Conservation (phyloP, 2,797 vertebrate genomes). For the Parauchenoglanis ngamensis region DNA sequence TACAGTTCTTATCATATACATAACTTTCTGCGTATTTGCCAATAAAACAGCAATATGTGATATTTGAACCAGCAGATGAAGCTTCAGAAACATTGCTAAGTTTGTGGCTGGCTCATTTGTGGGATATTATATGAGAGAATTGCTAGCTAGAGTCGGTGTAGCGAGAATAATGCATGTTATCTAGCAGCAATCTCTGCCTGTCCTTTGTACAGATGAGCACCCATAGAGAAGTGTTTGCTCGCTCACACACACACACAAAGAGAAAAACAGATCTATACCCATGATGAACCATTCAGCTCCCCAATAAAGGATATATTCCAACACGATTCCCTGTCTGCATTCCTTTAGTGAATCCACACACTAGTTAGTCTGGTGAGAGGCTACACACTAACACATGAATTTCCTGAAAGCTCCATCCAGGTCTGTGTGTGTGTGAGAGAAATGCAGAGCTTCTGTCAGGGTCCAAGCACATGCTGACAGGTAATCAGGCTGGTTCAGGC, state of each 20-base stretch:
- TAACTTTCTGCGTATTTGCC: constrained; percentile 21
- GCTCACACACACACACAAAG: neutral
- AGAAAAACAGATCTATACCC: constrained; percentile 23
- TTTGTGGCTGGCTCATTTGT: constrained; percentile 52
- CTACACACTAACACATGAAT: constrained; percentile 29
- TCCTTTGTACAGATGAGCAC: constrained; percentile 50
- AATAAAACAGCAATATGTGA: constrained; percentile 29
- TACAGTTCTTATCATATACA: neutral
- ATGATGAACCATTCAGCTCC: constrained; percentile 49
- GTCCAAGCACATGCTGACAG: constrained; percentile 74
- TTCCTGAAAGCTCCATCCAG: constrained; percentile 50
- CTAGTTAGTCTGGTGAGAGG: constrained; percentile 35
- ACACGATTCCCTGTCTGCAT: constrained; percentile 34
- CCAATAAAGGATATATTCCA: constrained; percentile 53
- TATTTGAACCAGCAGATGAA: constrained; percentile 17
- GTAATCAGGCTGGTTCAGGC: constrained; percentile 75
- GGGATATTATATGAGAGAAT: constrained; percentile 53
- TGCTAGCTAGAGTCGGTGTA: constrained; percentile 48
- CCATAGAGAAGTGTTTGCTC: constrained; percentile 40
- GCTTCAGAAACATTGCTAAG: constrained; percentile 44
- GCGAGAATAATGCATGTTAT: constrained; percentile 61
- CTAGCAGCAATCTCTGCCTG: constrained; percentile 56
- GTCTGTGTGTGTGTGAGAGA: constrained; percentile 35
- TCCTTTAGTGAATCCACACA: constrained; percentile 44
- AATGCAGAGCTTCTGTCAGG: constrained; percentile 50